Evolutionary conservation across 2,113 vertebrate genomes (phyloP), one percentile per base, ranked within the genome.

Genomic region (Fregata magnificens): DNA sequence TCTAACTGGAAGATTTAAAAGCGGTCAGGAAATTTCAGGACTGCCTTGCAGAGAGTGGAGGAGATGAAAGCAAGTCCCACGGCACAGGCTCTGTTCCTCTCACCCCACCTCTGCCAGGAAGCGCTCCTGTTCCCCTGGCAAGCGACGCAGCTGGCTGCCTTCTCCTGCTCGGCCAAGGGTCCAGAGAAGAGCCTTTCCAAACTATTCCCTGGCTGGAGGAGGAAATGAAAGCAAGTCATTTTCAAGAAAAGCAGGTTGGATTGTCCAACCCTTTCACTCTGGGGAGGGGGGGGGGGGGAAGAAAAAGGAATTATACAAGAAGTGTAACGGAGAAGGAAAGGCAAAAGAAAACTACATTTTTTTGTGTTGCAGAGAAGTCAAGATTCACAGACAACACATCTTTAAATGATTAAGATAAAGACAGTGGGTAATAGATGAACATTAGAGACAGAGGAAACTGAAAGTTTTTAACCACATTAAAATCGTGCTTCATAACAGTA

Each of bases 151-250:
- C 90, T 74, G 90, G 90, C 93, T 94, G 95, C 86, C 92, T 96
- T 32, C 88, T 94, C 78, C 19, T 67, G 63, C 85, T 90, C 82
- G 0, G 82, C 90, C 92, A 86, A 82, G 85, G 93, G 82, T 82
- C 93, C 88, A 88, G 67, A 17, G 40, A 95, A 82, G 63, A 73
- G 74, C 79, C 53, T 86, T 94, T 95, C 87, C 45, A 56, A 97
- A 97, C 95, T 93, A 91, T 92, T 97, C 85, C 94, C 95, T 95
- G 86, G 92, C 95, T 66, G 63, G 5, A 95, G 82, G 19, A 97
- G 82, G 91, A 90, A 94, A 92, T 49, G 70, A 95, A 95, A 95
- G 88, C 90, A 86, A 96, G 95, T 59, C 45, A 94, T 94, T 95
- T 86, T 78, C 79, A 95, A 83, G 82, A 91, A 95, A 94, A 90